Evolutionary conservation across 2,888 invertebrate species (phyloP).

Genomic region (Patella ulyssiponensis): DNA sequence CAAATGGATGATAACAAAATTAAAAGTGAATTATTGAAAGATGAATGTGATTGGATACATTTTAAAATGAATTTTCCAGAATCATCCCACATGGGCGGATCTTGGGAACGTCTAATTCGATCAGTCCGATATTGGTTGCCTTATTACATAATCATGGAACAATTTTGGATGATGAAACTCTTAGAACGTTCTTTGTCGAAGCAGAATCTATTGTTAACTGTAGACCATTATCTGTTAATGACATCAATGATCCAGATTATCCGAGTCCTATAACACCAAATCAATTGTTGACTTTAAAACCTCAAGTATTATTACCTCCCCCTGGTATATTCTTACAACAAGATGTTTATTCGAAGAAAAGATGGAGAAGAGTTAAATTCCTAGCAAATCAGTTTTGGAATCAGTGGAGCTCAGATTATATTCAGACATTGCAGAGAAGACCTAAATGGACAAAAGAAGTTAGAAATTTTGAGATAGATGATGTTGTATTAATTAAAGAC

Average conservation of each 20-base stretch:
- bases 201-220: conserved; percentile 37
- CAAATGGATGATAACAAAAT: not conserved
- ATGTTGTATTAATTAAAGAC: conserved; percentile 23
- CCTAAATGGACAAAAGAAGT: conserved; percentile 17
- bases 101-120: conserved; percentile 23
- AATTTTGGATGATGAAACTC: conserved; percentile 30
- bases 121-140: conserved; percentile 16
- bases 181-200: conserved; percentile 39
- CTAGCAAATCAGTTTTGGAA: conserved; percentile 15
- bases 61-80: conserved; percentile 22
- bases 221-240: conserved; percentile 32
- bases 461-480: not conserved
- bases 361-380: conserved; percentile 25
- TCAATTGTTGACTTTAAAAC: conserved; percentile 24
- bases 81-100: conserved; percentile 21
- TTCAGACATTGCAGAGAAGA: conserved; percentile 18
- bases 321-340: not conserved
- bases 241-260: conserved; percentile 24
- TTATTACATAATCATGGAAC: not conserved
- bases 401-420: conserved; percentile 20
- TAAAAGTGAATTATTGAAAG: not conserved
- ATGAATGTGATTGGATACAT: conserved; percentile 7
- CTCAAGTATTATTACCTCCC: not conserved
- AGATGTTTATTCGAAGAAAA: conserved; percentile 13
- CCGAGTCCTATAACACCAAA: conserved; percentile 36